phyloP scores from a whole-genome alignment of 2,113 vertebrate genomes.

The Entomyzon cyanotis region DNA sequence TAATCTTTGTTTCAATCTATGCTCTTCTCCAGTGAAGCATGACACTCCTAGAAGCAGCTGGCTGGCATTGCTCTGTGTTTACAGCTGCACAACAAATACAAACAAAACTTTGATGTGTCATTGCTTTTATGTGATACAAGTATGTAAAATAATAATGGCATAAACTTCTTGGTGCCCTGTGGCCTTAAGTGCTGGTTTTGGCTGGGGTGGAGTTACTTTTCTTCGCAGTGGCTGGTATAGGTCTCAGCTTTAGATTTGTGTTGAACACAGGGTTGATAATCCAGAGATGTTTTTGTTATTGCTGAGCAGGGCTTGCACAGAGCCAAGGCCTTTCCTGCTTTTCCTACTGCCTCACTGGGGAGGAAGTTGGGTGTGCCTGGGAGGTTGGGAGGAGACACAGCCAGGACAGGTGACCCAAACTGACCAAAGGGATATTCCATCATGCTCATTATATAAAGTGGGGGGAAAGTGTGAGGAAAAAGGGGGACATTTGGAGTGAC shows the following conservation, averaged over 20 bases:
- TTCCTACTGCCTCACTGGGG: accelerated
- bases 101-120: background rate
- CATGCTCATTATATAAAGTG: background rate
- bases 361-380: too few relatives aligned
- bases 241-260: background rate
- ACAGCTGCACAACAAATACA: background rate
- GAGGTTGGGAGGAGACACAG: accelerated
- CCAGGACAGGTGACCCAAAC: background rate
- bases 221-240: background rate
- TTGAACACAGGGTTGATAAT: background rate
- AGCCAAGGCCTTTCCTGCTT: background rate
- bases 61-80: background rate
- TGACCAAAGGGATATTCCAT: background rate
- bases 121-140: background rate
- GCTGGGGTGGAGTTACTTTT: background rate
- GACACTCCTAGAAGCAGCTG: background rate
- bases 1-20: background rate
- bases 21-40: background rate
- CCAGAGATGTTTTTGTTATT: background rate
- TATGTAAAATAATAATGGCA: background rate
- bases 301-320: background rate
- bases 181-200: background rate
- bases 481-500: background rate
- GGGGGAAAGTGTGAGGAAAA: background rate
- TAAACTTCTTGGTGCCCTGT: background rate